Evolutionary conservation across 2,888 invertebrate species (phyloP).

Genomic region (Macrostomum cliftonense): DNA sequence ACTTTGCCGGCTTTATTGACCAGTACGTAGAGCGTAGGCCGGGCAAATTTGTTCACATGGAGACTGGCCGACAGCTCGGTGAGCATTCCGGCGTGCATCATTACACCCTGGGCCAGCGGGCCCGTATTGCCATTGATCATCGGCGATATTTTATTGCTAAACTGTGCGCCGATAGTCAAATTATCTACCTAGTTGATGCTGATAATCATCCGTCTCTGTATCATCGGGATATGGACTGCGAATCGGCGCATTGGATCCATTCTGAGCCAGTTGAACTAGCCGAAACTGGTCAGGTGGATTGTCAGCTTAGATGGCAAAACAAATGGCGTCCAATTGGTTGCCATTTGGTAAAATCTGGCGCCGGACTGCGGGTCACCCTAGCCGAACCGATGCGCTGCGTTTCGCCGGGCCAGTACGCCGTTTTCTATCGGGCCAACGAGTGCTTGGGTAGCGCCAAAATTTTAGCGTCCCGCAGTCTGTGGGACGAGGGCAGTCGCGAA

Average conservation of each 20-base stretch:
- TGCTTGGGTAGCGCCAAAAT: constrained; percentile 74
- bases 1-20: constrained; percentile 67
- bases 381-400: constrained; percentile 52
- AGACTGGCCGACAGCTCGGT: constrained; percentile 56
- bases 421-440: constrained; percentile 56
- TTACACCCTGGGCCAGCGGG: constrained; percentile 79
- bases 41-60: constrained; percentile 64
- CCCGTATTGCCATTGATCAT: constrained; percentile 46
- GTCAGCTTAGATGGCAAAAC: constrained; percentile 67
- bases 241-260: constrained; percentile 57
- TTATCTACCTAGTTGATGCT: constrained; percentile 52
- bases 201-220: constrained; percentile 55
- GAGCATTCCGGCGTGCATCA: constrained; percentile 66
- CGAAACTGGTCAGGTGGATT: constrained; percentile 40
- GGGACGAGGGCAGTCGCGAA: not conserved
- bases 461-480: constrained; percentile 11
- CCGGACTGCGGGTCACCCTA: constrained; percentile 44
- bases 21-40: constrained; percentile 61
- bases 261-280: constrained; percentile 38
- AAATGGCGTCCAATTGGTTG: constrained; percentile 45
- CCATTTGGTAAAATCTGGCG: not conserved
- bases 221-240: constrained; percentile 48
- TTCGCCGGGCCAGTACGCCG: constrained; percentile 68
- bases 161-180: constrained; percentile 51
- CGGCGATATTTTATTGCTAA: constrained; percentile 56